Conservation (phyloP, 2,888 invertebrate genomes). For the Rhyacophila evoluta region DNA sequence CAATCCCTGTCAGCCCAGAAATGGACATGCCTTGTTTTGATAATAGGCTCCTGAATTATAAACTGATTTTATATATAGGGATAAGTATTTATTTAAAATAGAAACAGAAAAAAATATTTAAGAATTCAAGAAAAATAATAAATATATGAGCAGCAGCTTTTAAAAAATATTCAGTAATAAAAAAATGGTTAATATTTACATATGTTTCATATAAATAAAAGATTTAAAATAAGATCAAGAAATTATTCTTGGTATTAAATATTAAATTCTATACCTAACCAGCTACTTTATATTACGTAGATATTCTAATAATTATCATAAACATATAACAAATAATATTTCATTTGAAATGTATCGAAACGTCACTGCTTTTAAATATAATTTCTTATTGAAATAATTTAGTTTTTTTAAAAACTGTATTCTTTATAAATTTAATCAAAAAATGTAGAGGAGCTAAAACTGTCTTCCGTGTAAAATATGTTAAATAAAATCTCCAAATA, state of each 20-base stretch:
- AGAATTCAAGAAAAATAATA: too few species aligned
- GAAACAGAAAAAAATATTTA: too few species aligned
- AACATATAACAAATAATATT: slow-evolving; percentile 6
- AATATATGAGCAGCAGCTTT: too few species aligned
- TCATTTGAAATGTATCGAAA: background rate
- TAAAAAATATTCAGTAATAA: too few species aligned
- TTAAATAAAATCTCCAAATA: background rate
- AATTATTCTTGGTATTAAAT: background rate
- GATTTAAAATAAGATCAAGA: too few species aligned
- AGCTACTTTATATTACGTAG: background rate
- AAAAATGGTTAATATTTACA: too few species aligned
- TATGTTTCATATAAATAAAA: too few species aligned
- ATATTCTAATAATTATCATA: slow-evolving; percentile 5
- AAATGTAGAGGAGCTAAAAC: background rate
- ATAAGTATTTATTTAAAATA: too few species aligned
- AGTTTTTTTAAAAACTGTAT: background rate
- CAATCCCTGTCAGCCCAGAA: too few species aligned
- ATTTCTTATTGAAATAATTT: background rate
- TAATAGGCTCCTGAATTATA: too few species aligned
- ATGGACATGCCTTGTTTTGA: too few species aligned
- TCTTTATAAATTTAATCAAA: background rate
- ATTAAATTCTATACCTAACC: background rate
- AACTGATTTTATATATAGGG: too few species aligned
- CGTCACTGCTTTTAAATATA: background rate
- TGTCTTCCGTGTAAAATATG: background rate